phyloP scores from a whole-genome alignment of 2,888 invertebrate genomes.

The Drosophila mulleri region DNA sequence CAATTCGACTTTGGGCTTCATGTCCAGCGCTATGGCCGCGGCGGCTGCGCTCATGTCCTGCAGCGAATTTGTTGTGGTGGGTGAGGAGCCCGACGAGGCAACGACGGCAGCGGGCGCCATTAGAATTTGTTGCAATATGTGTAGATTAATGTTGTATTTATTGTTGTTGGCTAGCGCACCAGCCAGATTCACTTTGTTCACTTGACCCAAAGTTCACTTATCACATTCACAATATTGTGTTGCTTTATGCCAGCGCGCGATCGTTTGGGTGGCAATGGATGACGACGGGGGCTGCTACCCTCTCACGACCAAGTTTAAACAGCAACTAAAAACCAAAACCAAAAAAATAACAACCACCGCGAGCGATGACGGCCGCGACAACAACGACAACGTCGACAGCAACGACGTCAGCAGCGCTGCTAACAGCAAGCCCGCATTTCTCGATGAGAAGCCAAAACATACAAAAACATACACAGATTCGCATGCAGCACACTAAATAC shows the following conservation, averaged over 20 bases:
- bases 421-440: constrained; percentile 79
- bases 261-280: constrained; percentile 49
- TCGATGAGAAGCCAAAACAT: constrained; percentile 63
- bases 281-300: constrained; percentile 78
- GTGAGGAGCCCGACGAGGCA: constrained; percentile 55
- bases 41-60: constrained; percentile 80
- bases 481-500: constrained; percentile 27
- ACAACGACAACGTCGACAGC: constrained; percentile 58
- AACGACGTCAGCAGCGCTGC: constrained; percentile 65
- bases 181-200: constrained; percentile 39
- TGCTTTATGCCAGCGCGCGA: constrained; percentile 41
- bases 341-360: constrained; percentile 82
- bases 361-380: constrained; percentile 57
- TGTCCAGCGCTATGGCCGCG: constrained; percentile 79
- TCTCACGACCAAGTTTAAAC: constrained; percentile 85
- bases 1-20: constrained; percentile 74
- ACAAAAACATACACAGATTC: constrained; percentile 28
- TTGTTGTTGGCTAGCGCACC: constrained; percentile 40
- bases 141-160: constrained; percentile 42
- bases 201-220: constrained; percentile 51
- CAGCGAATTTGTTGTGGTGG: constrained; percentile 73
- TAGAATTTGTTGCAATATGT: constrained; percentile 50
- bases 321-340: constrained; percentile 83
- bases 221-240: constrained; percentile 31
- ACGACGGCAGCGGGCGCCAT: constrained; percentile 72